Conservation (phyloP, 2,113 vertebrate genomes). For the Labrus mixtus region DNA sequence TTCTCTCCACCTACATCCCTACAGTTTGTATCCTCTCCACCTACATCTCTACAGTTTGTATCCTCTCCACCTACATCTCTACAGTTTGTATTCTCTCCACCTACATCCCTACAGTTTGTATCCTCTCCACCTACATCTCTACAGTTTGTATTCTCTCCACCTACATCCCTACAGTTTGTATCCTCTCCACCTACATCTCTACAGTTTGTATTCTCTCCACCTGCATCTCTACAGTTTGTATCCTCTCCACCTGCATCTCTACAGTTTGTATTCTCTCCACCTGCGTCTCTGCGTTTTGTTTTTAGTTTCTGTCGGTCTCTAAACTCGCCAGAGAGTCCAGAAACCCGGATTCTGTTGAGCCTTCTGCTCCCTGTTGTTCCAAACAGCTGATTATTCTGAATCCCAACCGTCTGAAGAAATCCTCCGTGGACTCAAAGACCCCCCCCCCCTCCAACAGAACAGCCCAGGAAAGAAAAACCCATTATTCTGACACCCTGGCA, state of each 20-base stretch:
- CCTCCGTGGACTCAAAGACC: not conserved
- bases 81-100: too few relatives aligned
- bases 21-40: not conserved
- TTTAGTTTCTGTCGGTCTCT: not conserved
- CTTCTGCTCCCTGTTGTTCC: not conserved
- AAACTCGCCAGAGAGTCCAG: not conserved
- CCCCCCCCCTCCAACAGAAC: too few relatives aligned
- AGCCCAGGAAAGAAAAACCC: not conserved
- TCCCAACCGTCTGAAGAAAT: not conserved
- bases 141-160: not conserved
- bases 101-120: too few relatives aligned
- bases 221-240: not conserved
- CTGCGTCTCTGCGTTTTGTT: not conserved
- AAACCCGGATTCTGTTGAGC: not conserved
- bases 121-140: not conserved
- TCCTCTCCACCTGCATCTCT: not conserved
- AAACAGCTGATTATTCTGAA: not conserved
- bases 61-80: not conserved
- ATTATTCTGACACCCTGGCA: not conserved
- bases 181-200: too few relatives aligned
- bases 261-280: not conserved
- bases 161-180: not conserved
- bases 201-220: not conserved
- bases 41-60: not conserved
- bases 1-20: too few relatives aligned